Conservation (phyloP, 2,113 vertebrate species). For the Scomber scombrus region DNA sequence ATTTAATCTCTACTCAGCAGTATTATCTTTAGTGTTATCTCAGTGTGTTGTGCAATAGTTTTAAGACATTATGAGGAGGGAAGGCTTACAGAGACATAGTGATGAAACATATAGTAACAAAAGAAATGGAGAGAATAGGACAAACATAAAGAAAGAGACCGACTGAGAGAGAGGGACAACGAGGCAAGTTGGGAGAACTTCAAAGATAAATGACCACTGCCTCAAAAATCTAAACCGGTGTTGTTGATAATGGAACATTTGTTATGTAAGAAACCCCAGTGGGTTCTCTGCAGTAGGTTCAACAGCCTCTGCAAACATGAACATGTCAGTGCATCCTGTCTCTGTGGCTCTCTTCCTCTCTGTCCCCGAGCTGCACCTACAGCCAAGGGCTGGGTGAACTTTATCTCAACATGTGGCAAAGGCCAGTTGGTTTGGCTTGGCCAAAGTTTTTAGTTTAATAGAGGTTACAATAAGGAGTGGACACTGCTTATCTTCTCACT, state of each 20-base stretch:
- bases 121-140: neutral
- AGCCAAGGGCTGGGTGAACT: neutral
- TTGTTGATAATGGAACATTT: conserved; percentile 22
- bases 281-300: conserved; percentile 16
- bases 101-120: neutral
- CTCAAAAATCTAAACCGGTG: conserved; percentile 23
- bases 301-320: conserved; percentile 38
- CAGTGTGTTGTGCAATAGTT: neutral
- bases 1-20: conserved; percentile 2
- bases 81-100: neutral
- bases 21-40: neutral
- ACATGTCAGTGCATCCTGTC: conserved; percentile 42
- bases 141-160: neutral
- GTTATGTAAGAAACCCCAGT: conserved; percentile 50
- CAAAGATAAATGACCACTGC: conserved; percentile 18
- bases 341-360: neutral
- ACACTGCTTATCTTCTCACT: neutral
- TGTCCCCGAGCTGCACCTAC: conserved; percentile 5
- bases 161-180: neutral
- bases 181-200: neutral
- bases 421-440: conserved; percentile 15
- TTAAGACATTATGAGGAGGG: neutral
- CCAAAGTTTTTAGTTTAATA: conserved; percentile 10
- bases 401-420: conserved; percentile 1
- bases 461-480: neutral